Percentiles rank a stretch among this genome's conserved stretches.
Conservation (phyloP, 2,888 invertebrate genomes). For the Trachelus tabidus region DNA sequence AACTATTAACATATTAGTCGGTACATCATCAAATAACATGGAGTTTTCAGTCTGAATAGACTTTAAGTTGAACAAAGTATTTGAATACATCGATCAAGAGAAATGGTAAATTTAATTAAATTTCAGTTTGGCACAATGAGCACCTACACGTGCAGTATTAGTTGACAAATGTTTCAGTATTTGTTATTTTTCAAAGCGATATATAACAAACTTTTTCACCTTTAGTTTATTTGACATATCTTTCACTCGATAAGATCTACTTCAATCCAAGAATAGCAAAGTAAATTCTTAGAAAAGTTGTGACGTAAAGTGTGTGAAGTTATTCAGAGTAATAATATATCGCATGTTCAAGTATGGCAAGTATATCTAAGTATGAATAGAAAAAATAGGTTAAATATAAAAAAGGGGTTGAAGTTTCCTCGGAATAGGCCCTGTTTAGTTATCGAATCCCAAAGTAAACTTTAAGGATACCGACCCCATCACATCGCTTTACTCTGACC, state of each 20-base stretch:
- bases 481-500: conserved; percentile 58
- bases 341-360: not conserved
- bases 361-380: not conserved
- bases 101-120: not conserved
- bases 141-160: not conserved
- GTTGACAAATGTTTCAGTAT: not conserved
- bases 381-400: not conserved
- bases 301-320: not conserved
- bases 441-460: conserved; percentile 20
- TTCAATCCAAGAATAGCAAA: not conserved
- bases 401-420: conserved; percentile 39
- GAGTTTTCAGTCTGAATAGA: not conserved
- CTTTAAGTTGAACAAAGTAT: too few relatives aligned
- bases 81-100: not conserved
- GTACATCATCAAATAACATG: not conserved
- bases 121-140: not conserved
- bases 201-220: not conserved
- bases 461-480: conserved; percentile 10
- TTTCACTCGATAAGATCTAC: not conserved
- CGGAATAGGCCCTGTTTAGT: conserved; percentile 57
- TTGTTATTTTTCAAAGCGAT: not conserved
- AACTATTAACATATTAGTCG: too few relatives aligned
- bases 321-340: not conserved
- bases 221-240: not conserved
- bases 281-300: not conserved